Base-by-base conservation (phyloP, 2,113 vertebrate species). In the Rhinogobius similis region DNA sequence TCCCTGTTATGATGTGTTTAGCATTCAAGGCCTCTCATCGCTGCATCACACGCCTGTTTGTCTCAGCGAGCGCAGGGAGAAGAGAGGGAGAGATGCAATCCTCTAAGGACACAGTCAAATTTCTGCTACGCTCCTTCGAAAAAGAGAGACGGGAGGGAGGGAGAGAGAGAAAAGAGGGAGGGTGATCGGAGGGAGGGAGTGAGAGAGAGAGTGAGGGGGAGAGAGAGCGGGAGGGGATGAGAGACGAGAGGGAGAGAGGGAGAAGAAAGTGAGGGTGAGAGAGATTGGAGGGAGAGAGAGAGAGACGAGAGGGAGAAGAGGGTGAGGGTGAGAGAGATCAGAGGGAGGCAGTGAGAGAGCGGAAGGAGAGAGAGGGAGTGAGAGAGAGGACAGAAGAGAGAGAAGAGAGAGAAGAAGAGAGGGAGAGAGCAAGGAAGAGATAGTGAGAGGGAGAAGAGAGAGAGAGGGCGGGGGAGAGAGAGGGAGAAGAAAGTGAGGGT, bases 1-100 rank as follows among this genome's bases (percentile, higher is more conserved):
- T 69, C 78, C 74, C 75, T 77, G 85, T 69, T 75, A 79, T 79
- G 77, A 84, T 71, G 79, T 79, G 73, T 86, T 93, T 89, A 92
- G 82, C 82, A 90, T 91, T 88, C 90, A 86, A 78, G 80, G 85
- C 82, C 84, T 87, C 70, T 84, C 85, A 77, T 84, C 82, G 82
- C 86, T 81, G 87, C 87, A 91, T 88, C 85, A 82, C 79, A 79
- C 81, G 74, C 81, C 82, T 90, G 82, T 88, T 87, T 87, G 86
- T 85, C 86, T 89, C 83, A 82, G 64, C 58, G 59, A 78, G 81
- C 73, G 75, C 70, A 24, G 32, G 5, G 72, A 72, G 75, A 67
- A 81, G 78, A 76, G 41, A 77, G 70, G 75, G 62, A 81, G 79
- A 76, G 41, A 77, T 74, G 64, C 5, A 12, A 69, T 76, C 85